These are phyloP conservation scores for Myotis lucifugus DNA, from an alignment of 2,113 vertebrate species.

Conservation along the genomic window DNA sequence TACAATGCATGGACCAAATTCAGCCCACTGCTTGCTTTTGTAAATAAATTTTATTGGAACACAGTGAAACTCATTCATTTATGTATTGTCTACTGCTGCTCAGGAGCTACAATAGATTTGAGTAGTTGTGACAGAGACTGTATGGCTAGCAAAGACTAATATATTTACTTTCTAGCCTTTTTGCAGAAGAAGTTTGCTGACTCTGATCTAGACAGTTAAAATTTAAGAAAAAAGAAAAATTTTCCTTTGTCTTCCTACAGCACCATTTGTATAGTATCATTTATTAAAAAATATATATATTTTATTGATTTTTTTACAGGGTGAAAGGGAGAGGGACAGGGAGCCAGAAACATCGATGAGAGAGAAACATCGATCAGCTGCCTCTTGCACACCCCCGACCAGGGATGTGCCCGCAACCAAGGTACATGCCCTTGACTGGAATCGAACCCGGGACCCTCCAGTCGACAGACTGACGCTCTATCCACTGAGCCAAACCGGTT, in stretches of 20 bases:
- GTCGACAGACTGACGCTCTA: no score
- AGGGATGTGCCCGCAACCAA: no score
- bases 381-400: no score
- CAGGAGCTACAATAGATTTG: background rate
- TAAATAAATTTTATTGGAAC: slow-evolving; percentile 13
- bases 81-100: background rate
- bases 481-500: no score
- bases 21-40: background rate
- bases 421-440: no score
- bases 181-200: background rate
- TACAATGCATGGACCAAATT: background rate
- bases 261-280: background rate
- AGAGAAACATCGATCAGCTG: no score
- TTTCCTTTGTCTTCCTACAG: background rate
- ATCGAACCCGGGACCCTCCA: no score
- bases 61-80: background rate
- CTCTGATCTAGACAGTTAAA: background rate
- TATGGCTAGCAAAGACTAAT: background rate
- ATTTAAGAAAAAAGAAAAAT: background rate
- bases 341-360: no score
- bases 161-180: background rate
- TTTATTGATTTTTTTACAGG: no score
- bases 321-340: no score
- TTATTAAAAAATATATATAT: background rate
- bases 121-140: background rate